Conservation (phyloP, 2,888 invertebrate genomes). For the Cheilosia pagana region DNA sequence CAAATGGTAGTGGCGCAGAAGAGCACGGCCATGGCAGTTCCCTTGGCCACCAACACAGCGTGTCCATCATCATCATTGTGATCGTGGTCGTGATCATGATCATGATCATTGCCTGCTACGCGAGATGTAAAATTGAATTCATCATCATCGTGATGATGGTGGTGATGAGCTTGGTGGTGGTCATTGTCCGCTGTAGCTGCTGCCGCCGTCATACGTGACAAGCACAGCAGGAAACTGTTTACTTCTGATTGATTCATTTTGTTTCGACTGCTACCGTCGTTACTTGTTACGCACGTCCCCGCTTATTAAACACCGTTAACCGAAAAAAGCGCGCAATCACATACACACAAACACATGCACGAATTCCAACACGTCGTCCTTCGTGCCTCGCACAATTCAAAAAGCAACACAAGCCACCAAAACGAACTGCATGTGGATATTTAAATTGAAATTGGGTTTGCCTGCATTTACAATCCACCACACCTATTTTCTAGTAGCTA, state of each 20-base stretch:
- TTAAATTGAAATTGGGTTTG: slow-evolving; percentile 30
- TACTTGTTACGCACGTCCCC: slow-evolving; percentile 2
- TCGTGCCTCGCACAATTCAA: background rate
- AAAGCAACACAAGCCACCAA: slow-evolving; percentile 19
- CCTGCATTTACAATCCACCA: slow-evolving; percentile 12
- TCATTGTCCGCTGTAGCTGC: slow-evolving; percentile 32
- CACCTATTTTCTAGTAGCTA: background rate
- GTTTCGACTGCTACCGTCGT: slow-evolving; percentile 1
- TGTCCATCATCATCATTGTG: slow-evolving; percentile 80
- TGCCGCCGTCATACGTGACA: slow-evolving; percentile 50
- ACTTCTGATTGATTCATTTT: slow-evolving; percentile 66
- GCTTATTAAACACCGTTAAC: slow-evolving; percentile 17
- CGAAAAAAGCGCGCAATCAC: slow-evolving; percentile 11
- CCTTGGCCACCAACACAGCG: slow-evolving; percentile 88
- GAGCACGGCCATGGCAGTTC: slow-evolving; percentile 90
- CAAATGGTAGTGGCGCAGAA: slow-evolving; percentile 90
- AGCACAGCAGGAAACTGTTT: slow-evolving; percentile 56
- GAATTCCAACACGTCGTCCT: slow-evolving; percentile 53
- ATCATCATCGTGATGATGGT: slow-evolving; percentile 3
- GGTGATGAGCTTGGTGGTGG: slow-evolving; percentile 25
- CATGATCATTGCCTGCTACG: background rate
- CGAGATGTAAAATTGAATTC: slow-evolving; percentile 27
- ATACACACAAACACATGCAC: slow-evolving; percentile 8
- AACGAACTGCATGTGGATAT: slow-evolving; percentile 16
- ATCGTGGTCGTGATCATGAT: slow-evolving; percentile 70